These are phyloP conservation scores for Caenorhabditis inopinata DNA, from an alignment of 1,140 invertebrate genomes.

Conservation along the genomic window DNA sequence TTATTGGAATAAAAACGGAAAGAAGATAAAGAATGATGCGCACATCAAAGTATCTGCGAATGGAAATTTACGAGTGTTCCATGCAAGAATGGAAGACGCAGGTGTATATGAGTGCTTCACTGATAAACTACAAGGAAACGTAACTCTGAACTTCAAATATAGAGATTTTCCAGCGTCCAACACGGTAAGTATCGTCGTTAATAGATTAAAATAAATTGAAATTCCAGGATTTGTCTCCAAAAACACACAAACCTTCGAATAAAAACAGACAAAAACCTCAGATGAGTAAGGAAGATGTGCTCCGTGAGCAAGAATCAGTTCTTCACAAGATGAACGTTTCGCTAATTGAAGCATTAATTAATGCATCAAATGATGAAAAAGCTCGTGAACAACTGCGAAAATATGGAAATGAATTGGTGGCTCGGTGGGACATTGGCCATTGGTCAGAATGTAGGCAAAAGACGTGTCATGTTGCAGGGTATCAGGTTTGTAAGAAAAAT, in stretches of 20 bases:
- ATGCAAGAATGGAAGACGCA: slow-evolving; percentile 61
- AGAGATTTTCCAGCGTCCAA: slow-evolving; percentile 20
- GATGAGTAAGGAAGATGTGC: neutral
- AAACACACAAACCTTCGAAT: slow-evolving; percentile 43
- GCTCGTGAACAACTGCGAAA: slow-evolving; percentile 27
- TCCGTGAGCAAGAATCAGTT: neutral
- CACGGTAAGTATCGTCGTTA: neutral
- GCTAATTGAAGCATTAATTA: slow-evolving; percentile 14
- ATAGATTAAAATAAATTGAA: slow-evolving; percentile 33
- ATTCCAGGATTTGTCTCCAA: slow-evolving; percentile 50
- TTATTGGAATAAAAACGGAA: slow-evolving; percentile 62
- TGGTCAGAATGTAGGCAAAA: slow-evolving; percentile 56
- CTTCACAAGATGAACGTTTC: slow-evolving; percentile 28
- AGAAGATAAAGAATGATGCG: slow-evolving; percentile 57
- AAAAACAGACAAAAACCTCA: slow-evolving; percentile 41
- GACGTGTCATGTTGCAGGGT: slow-evolving; percentile 54
- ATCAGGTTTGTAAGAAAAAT: neutral
- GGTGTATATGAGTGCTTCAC: slow-evolving; percentile 64
- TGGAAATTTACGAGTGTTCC: slow-evolving; percentile 64
- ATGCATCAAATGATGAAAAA: slow-evolving; percentile 33
- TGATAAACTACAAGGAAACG: slow-evolving; percentile 57
- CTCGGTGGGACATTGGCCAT: slow-evolving; percentile 58
- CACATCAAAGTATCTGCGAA: slow-evolving; percentile 65
- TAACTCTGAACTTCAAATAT: slow-evolving; percentile 59
- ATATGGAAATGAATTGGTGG: slow-evolving; percentile 41